Base-by-base conservation (phyloP, 2,113 vertebrate species). In the Gymnarchus niloticus region DNA sequence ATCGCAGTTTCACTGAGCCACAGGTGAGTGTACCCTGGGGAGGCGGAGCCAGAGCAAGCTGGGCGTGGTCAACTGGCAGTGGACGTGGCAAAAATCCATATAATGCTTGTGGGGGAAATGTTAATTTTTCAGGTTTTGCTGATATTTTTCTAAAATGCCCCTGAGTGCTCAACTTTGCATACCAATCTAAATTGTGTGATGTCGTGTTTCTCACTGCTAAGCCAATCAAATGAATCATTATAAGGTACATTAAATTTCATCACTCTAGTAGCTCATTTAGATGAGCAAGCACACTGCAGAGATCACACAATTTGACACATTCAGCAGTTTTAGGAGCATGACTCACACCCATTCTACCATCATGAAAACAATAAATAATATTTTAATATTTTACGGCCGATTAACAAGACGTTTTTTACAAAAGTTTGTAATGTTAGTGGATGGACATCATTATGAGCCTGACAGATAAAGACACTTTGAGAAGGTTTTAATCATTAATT, bases 201-300 rank as follows among this genome's bases (percentile, higher is more conserved):
- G 52, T 37, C 6, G 41, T 41, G 54, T 21, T 56, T 12, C 33
- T 56, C 28, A 28, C 52, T 57, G 37, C 82, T 44, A 37, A 83
- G 82, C 54, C 54, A 57, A 33, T 57, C 52, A 56, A 57, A 83
- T 83, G n/a, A 83, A 83, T 56, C 82, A 56, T 83, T 83, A 57
- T 41, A 57, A 3, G 37, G 82, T 12, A 56, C 82, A 83, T 83
- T 83, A 83, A 46, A 44, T 57, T 56, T 56, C 57, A 83, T 83
- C 82, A 59, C 52, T 21, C 6, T 17, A 41, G 54, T 41, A 19
- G 12, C 54, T 41, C 33, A 5, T 57, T 23, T 57, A 23, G 41
- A 21, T n/a, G 25, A n/a, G 54, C 23, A 57, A 57, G 37, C 1
- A 33, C 17, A n/a, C 3, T 1, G 7, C 19, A 56, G 19, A 44